Base-by-base conservation (phyloP, 2,888 invertebrate species). In the Sesamia inferens region DNA sequence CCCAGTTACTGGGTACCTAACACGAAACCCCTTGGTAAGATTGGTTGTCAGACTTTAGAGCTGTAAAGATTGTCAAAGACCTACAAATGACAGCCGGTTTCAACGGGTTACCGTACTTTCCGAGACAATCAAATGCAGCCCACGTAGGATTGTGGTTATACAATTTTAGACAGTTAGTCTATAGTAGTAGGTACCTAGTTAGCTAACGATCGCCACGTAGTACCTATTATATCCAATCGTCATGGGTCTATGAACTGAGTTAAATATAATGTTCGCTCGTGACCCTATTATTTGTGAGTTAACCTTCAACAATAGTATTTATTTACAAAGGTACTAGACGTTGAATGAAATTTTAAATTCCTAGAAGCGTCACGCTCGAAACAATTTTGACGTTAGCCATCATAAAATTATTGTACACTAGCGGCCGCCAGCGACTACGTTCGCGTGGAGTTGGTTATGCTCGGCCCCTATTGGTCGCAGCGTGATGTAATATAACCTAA, bases 271-370 rank as follows among this genome's bases (percentile, higher is more conserved):
- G 24, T 63, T 76, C 24, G 68, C 39, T 74, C 70, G n/a, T 83
- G 83, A 79, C 83, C 83, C 71, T 83, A 74, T 51, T 78, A 78
- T 78, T 78, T 70, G 58, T 68, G 31, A 69, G 10, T 31, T 68
- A 71, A 83, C 79, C 79, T 83, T 83, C 68, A 54, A 24, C 24
- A 44, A 48, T 68, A 82, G 44, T 57, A 61, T 58, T 82, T 80
- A 64, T 78, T 78, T 78, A 82, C 64, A 64, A 42, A 24, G 22
- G 19, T 39, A 14, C 14, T 61, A 14, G 24, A 62, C 54, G 19
- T 57, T 67, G 13, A 74, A 54, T 51, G 57, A 8, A 54, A 63
- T 54, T 22, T 39, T 58, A 39, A 19, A 65, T 31, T 42, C 16
- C 22, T 6, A 65, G 10, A 39, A 3, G 22, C 14, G 31, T 51